Conservation (phyloP, 2,113 vertebrate genomes). For the Anhinga rufa region DNA sequence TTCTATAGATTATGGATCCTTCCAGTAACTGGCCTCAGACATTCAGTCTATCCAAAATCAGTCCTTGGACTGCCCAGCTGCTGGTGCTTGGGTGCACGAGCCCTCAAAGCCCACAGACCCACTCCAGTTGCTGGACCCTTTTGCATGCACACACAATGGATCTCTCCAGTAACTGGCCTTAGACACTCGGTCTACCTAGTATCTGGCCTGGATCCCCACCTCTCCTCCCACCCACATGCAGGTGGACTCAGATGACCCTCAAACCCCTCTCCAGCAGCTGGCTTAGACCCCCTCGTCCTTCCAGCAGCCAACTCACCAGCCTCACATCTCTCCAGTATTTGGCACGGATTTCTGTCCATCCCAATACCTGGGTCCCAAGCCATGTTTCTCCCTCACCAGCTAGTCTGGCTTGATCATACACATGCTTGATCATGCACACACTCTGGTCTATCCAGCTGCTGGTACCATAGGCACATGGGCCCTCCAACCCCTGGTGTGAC, state of each 20-base stretch:
- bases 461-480: no score
- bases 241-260: neutral
- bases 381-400: neutral
- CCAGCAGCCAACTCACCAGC: fast-evolving
- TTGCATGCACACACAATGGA: neutral
- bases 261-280: no score
- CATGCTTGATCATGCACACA: fast-evolving
- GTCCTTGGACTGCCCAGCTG: no score
- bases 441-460: neutral
- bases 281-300: neutral
- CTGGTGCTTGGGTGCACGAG: fast-evolving
- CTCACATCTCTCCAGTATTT: neutral
- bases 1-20: neutral
- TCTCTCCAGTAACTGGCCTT: neutral
- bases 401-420: neutral
- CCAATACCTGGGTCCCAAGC: neutral
- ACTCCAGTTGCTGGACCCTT: neutral
- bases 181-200: neutral
- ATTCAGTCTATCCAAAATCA: neutral
- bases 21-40: neutral
- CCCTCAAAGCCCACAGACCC: neutral
- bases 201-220: neutral
- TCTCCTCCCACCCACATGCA: neutral
- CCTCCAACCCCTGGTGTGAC: neutral
- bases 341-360: neutral